Base-by-base conservation (phyloP, 2,797 vertebrate species). In the Moxostoma hubbsi region DNA sequence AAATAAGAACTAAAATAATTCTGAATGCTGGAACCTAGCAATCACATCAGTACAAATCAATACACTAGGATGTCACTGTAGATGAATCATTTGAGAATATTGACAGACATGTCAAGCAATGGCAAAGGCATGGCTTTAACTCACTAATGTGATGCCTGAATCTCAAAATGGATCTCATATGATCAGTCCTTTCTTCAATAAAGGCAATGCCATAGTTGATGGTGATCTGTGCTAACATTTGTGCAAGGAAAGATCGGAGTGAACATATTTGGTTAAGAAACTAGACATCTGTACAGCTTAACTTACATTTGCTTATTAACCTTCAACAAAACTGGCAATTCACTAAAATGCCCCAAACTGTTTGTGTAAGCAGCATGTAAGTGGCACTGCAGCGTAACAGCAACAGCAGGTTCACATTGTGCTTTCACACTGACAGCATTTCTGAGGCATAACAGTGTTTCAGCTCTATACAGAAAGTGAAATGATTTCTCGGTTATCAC, bases 31-130 rank as follows among this genome's bases (percentile, higher is more conserved):
- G 58, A 47, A 72, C 43, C 49, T 61, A 57, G 64, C 18, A 36
- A 69, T 84, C 78, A 82, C 82, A 82, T 71, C 15, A 45, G 68
- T 55, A 73, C 55, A 47, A 79, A 66, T 79, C 77, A 72, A 73
- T 79, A 73, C 16, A 36, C 61, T 57, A 45, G 16, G 58, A 72
- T 73, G 53, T 65, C 69, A 72, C 36, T 36, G 36, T 36, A 36
- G 36, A 36, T 36, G 1, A 36, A 36, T 36, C 36, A 57, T 79
- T 79, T 64, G 50, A 64, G 45, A 79, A 72, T 58, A 79, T 73
- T 79, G 77, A 66, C 68, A 65, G 7, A 65, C 1, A 5, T 9
- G 61, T 73, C 69, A 57, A 71, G 68, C 36, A 55, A 54, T 64
- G 68, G 43, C 11, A 62, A 46, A 71, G 73, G 50, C 47, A n/a